Conservation (phyloP, 2,797 vertebrate species). For the Pteronotus mesoamericanus region DNA sequence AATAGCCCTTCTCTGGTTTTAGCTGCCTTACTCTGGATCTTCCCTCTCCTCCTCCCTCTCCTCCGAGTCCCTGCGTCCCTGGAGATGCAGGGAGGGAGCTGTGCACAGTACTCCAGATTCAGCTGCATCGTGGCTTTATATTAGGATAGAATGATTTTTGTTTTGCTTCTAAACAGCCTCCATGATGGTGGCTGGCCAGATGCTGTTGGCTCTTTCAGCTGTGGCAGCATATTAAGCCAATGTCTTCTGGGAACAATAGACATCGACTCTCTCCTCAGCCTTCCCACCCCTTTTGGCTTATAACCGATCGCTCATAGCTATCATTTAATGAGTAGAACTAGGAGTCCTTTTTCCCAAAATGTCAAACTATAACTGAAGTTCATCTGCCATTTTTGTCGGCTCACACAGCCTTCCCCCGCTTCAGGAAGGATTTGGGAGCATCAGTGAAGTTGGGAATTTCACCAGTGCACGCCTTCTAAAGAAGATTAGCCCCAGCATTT, state of each 20-base stretch:
- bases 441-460: neutral
- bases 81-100: neutral
- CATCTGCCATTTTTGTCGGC: neutral
- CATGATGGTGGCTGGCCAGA: neutral
- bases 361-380: neutral
- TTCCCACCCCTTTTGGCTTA: neutral
- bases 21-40: neutral
- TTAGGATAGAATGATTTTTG: neutral
- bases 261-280: neutral
- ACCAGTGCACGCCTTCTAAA: neutral
- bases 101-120: neutral
- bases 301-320: neutral
- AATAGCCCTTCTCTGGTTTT: neutral
- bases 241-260: constrained; percentile 35
- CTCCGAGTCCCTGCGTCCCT: constrained; percentile 4
- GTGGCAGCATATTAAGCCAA: neutral
- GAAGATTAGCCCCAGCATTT: neutral
- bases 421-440: neutral
- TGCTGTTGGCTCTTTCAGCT: constrained; percentile 32
- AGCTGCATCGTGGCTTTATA: constrained; percentile 3
- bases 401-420: neutral
- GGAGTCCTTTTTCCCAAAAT: neutral
- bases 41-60: neutral
- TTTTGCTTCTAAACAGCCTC: constrained; percentile 51
- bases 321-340: neutral